Evolutionary conservation across 53 echinoderm and acorn worm genomes (phyloP).

Genomic region (Astropecten irregularis): DNA sequence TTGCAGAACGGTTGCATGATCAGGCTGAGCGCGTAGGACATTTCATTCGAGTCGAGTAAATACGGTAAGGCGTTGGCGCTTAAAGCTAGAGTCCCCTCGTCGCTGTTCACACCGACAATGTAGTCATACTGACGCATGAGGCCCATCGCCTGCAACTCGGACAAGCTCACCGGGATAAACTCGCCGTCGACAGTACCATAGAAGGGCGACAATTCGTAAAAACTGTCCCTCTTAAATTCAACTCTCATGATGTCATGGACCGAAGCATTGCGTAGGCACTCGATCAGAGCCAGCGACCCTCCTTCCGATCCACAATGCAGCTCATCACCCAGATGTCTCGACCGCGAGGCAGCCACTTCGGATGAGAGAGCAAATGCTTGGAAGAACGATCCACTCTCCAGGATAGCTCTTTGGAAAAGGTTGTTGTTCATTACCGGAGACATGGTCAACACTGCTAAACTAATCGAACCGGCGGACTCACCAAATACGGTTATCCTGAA

Average conservation of each 20-base stretch:
- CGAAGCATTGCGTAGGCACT: not conserved
- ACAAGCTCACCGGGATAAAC: slow-evolving; percentile 21
- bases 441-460: not conserved
- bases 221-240: not conserved
- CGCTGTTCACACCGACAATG: slow-evolving; percentile 42
- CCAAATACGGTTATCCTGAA: slow-evolving; percentile 69
- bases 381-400: slow-evolving; percentile 16
- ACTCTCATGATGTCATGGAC: not conserved
- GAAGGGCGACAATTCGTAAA: not conserved
- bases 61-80: not conserved
- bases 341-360: not conserved
- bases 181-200: slow-evolving; percentile 48
- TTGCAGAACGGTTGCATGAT: not conserved
- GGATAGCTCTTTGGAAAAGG: slow-evolving; percentile 35
- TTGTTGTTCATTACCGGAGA: slow-evolving; percentile 18
- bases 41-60: not conserved
- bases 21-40: not conserved
- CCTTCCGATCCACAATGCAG: not conserved
- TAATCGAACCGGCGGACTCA: slow-evolving; percentile 38
- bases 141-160: not conserved
- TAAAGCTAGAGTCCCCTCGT: slow-evolving; percentile 19
- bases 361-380: not conserved
- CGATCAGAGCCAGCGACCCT: not conserved
- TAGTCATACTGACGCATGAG: slow-evolving; percentile 39
- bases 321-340: not conserved